Conservation (phyloP, 2,888 invertebrate genomes). For the Pristionchus japonicus region DNA sequence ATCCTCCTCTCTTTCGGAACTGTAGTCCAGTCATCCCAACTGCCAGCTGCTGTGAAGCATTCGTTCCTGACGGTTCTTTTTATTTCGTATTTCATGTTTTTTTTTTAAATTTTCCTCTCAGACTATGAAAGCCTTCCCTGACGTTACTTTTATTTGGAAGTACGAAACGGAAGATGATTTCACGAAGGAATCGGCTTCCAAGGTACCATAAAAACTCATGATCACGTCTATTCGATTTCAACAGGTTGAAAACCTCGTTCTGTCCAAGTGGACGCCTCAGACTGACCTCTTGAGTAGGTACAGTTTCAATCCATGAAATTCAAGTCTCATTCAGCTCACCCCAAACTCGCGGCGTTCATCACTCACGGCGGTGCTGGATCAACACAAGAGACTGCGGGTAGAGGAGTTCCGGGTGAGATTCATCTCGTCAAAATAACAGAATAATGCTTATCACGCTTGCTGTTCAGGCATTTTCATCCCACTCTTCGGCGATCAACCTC, state of each 20-base stretch:
- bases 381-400: not conserved
- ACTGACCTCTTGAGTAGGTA: not conserved
- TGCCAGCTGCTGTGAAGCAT: not conserved
- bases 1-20: slow-evolving; percentile 28
- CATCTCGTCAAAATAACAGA: no score
- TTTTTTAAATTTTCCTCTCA: not conserved
- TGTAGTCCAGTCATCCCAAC: not conserved
- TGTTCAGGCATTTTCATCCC: not conserved
- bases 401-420: slow-evolving; percentile 24
- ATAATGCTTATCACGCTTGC: not conserved
- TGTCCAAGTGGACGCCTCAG: slow-evolving; percentile 15
- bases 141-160: slow-evolving; percentile 35
- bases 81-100: not conserved
- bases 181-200: not conserved
- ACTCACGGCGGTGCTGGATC: slow-evolving; percentile 30
- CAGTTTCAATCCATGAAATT: not conserved
- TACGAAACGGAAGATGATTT: slow-evolving; percentile 3
- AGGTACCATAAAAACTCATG: no score
- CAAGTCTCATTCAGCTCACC: not conserved
- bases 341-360: not conserved
- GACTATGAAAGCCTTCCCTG: not conserved
- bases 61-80: not conserved
- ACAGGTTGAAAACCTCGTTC: not conserved
- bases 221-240: no score
- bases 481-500: slow-evolving; percentile 26